Evolutionary conservation across 2,888 invertebrate species (phyloP), one percentile per base, ranked within the genome.

Genomic region (Panorpa germanica): DNA sequence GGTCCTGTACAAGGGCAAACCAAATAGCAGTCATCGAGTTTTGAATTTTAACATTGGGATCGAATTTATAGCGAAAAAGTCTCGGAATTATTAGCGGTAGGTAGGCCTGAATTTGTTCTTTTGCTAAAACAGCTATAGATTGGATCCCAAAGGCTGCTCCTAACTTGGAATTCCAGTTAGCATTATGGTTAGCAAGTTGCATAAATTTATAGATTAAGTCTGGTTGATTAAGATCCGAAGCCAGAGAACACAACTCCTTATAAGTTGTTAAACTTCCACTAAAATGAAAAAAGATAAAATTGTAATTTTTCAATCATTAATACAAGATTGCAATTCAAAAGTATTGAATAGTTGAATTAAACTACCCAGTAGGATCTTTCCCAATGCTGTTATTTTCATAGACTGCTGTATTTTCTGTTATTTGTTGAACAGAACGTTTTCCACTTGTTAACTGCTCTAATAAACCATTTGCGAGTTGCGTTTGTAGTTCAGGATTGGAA

Each of bases 171-270:
- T 85, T 90, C 93, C 91, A 95, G 31, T 81, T 65, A 2, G 88
- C 77, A 53, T 93, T 88, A 47, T 91, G 85, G 59, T 90, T 90
- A 1, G 91, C 91, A 38, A 93, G 58, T 50, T 90, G 81, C 82
- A 95, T 83, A 50, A 95, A 95, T 52, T 86, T 85, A 55, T 95
- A 95, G 37, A 91, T 70, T 36, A 95, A 63, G 48, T 93, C 91
- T 0, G 93, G 93, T 48, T 93, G 85, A 48, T 91, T 91, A 37
- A 95, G 59, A 53, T 93, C 91, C 1, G 86, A 86, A 1, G 91
- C 91, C 25, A 93, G 58, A 0, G 86, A 80, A 51, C 91, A 93
- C 29, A 95, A 61, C 52, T 95, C 93, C 49, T 83, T 86, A 55
- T 95, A 95, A 0, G 93, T 93, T 2, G 90, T 78, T 17, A 93